Percentiles rank a stretch among this genome's conserved stretches.
Evolutionary conservation across 1,140 invertebrate species (phyloP).

Genomic region (Drosophila guanche): DNA sequence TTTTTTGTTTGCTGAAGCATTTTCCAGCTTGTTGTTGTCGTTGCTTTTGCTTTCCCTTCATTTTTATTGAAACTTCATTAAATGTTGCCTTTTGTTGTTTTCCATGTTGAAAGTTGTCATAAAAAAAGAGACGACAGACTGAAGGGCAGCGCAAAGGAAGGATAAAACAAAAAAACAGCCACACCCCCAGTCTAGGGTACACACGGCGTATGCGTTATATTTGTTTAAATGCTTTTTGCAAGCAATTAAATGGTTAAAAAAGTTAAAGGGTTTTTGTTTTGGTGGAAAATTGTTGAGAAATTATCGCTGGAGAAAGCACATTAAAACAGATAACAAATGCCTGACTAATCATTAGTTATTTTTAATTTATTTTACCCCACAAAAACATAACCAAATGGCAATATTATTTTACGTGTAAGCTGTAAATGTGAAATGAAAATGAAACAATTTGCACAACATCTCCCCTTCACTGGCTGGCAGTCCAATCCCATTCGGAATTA

Average conservation of each 20-base stretch:
- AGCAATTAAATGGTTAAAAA: not conserved
- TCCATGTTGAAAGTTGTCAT: conserved; percentile 23
- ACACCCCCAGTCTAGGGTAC: conserved; percentile 35
- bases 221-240: not conserved
- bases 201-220: conserved; percentile 57
- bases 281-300: not conserved
- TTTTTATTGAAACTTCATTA: conserved; percentile 73
- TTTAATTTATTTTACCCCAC: conserved; percentile 3
- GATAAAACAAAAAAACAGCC: conserved; percentile 1
- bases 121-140: conserved; percentile 22
- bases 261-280: not conserved
- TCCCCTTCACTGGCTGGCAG: no score
- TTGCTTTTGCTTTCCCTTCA: conserved; percentile 7
- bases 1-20: conserved; percentile 15
- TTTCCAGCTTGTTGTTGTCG: conserved; percentile 30
- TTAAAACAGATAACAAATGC: not conserved
- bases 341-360: conserved; percentile 13
- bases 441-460: no score
- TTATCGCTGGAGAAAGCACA: not conserved
- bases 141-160: not conserved
- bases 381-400: no score
- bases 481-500: no score
- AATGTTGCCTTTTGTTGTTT: conserved; percentile 56
- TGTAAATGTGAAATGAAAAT: no score
- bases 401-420: no score